Evolutionary conservation across 2,797 vertebrate genomes (phyloP), one percentile per base, ranked within the genome.

Genomic region (Falco peregrinus): DNA sequence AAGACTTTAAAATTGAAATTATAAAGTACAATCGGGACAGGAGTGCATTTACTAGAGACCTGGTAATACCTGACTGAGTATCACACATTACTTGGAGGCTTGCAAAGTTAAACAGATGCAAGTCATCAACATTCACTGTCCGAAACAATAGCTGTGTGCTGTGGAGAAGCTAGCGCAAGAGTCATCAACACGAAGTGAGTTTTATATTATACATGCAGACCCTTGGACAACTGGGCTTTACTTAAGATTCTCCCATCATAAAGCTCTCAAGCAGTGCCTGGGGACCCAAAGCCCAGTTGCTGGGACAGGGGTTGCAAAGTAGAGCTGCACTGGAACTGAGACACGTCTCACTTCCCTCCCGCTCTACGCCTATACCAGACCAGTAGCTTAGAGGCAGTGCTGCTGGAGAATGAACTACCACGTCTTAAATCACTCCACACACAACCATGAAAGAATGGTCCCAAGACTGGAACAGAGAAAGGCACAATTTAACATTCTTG

Each of bases 321-420:
- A 86, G 9, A 56, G 25, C 31, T 59, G 61, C 74, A 51, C 4
- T 29, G 37, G 47, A 84, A 73, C 5, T 15, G 64, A 50, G 41
- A 45, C 7, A 22, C 1, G 8, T 68, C 77, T 71, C 0, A 0
- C 12, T 20, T 81, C 16, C n/a, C 59, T 83, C 26, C 65, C 59
- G 16, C 39, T 80, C 54, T 76, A 70, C 65, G 53, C 43, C 71
- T 76, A 26, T 5, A 3, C 33, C 15, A 61, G 45, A 64, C 16
- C 71, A 17, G 24, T 7, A 51, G 26, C 21, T 82, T 71, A 84
- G 37, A 84, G 59, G 35, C 24, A 31, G 16, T 60, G 53, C 57
- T 78, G 37, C 54, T 74, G 29, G 12, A 85, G 43, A 95, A 71
- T 0, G 53, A 76, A 91, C 31, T 25, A 76, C 19, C 50, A 69